Conservation (phyloP, 2,113 vertebrate species). For the Okapia johnstoni region DNA sequence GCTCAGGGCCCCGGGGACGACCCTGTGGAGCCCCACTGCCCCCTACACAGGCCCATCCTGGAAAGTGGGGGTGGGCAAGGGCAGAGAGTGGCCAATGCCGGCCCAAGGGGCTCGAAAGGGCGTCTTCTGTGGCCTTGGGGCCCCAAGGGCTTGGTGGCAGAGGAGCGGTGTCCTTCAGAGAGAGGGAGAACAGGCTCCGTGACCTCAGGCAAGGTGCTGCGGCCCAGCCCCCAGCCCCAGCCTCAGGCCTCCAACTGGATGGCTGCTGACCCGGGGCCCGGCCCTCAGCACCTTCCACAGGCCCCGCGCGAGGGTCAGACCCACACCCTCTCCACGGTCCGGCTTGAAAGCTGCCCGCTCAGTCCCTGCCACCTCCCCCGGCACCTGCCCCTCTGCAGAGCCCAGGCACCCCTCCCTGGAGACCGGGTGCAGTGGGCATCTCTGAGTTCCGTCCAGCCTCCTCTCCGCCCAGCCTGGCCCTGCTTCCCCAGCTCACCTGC, state of each 20-base stretch:
- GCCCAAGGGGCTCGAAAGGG: neutral
- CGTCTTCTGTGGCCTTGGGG: rapidly evolving
- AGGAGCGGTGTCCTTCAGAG: too few species aligned
- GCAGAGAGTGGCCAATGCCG: too few species aligned
- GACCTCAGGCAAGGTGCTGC: neutral
- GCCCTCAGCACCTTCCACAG: too few species aligned
- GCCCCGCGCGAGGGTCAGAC: too few species aligned
- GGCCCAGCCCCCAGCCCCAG: neutral
- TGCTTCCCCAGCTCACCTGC: neutral
- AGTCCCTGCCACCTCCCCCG: too few species aligned
- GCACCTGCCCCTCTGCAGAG: too few species aligned
- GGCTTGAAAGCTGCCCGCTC: too few species aligned
- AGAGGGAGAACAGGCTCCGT: neutral
- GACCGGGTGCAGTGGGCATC: rapidly evolving
- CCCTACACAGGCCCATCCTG: too few species aligned
- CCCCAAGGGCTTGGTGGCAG: neutral
- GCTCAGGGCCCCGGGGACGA: neutral
- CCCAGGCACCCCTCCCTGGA: neutral
- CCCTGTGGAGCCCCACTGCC: neutral
- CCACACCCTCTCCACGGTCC: too few species aligned
- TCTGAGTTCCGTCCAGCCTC: neutral
- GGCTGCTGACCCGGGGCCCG: too few species aligned
- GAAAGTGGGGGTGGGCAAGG: too few species aligned
- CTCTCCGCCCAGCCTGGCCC: neutral
- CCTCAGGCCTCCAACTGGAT: too few species aligned